Evolutionary conservation across 2,113 vertebrate genomes (phyloP), one percentile per base, ranked within the genome.

Genomic region (Vanacampus margaritifer): DNA sequence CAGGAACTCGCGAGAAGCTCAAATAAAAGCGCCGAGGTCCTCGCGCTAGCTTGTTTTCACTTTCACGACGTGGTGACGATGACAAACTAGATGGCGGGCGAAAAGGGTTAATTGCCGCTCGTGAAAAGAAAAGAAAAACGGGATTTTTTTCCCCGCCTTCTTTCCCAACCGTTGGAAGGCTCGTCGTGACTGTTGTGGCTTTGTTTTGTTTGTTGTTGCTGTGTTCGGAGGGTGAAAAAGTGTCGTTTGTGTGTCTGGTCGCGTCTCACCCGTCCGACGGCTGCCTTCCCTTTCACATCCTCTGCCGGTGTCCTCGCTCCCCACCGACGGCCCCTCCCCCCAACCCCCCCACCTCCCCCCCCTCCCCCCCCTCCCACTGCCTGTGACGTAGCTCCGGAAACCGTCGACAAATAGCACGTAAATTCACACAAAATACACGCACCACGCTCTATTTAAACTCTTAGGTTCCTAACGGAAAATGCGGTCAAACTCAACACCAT

Each of bases 381-480:
- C 16, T 73, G 89, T 90, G 90, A 90, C 90, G 89, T 86, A 78
- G 79, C 76, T n/a, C 36, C 65, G 67, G 89, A 83, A 79, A 87
- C 63, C 64, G 77, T 86, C 78, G 2, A 53, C 54, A 81, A 83
- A 10, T 26, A 11, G 14, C 17, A 17, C 9, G 19, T 5, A 7
- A 17, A 7, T 16, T 54, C 26, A 24, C 8, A 57, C 0, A 43
- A 61, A 62, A 0, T 17, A 51, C 0, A 7, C 1, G 13, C 1
- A 3, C 1, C 1, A 7, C 17, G n/a, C 3, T 16, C 12, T 24
- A 37, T 12, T 1, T 10, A 10, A 32, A 57, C 6, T 6, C 14
- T 19, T 8, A 57, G 1, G 9, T 32, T 35, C 16, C 1, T 0
- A 19, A 12, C 5, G 3, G 16, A 5, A 32, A 9, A 8, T n/a